Base-by-base conservation (phyloP, 2,888 invertebrate species). In the Pristionchus arcanus region DNA sequence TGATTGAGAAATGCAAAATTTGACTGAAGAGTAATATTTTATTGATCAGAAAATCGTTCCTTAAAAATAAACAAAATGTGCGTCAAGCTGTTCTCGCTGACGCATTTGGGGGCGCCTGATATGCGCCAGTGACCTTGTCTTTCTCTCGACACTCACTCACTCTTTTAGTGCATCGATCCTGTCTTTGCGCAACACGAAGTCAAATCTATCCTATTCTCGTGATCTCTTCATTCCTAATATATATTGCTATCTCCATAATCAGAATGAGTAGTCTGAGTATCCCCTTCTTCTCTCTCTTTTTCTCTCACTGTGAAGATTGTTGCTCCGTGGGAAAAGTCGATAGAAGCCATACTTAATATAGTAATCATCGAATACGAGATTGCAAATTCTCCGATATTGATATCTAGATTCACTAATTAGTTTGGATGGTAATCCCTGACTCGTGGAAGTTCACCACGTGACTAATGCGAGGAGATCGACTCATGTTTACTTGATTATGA, bases 81-180 rank as follows among this genome's bases (percentile, higher is more conserved):
- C 81, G 81, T 28, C 49, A 81, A 53, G n/a, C n/a, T 11, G 2
- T 49, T 11, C 28, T 81, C 21, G 7, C 28, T 55, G 55, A 42
- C 83, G 83, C 55, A 83, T 1, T 31, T 37, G 28, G 16, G 0
- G 55, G 31, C 83, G 55, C 83, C 31, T 55, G 28, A 28, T 31
- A 55, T 55, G 55, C 83, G 83, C 31, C 83, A 83, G 53, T 55
- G 83, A 83, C 83, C 83, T 83, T 83, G 53, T 53, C 83, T 81
- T 55, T 83, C 55, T 53, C 83, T 83, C 83, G 53, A 53, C 55
- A 53, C 53, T 83, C 83, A 55, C 83, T 81, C 84, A 59, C 55
- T 55, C 59, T 25, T 59, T 85, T 85, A 85, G 84, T 85, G 84
- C 84, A 85, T 85, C 84, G 84, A 85, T 85, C 84, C 34, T 34